Conservation (phyloP, 2,113 vertebrate species). For the Rhinoderma darwinii region DNA sequence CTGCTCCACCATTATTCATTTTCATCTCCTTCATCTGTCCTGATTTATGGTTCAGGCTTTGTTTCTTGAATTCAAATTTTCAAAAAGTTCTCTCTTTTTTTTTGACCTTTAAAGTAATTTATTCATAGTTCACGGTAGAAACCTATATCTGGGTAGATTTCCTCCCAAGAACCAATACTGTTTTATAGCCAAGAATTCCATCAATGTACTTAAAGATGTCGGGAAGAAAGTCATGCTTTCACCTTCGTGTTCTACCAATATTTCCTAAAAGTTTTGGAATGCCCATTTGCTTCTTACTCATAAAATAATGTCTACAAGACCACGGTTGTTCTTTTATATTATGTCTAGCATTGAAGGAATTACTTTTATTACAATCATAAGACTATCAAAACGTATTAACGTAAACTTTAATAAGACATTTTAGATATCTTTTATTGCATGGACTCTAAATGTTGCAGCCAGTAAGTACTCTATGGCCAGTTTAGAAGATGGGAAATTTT, state of each 20-base stretch:
- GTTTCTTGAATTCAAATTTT: constrained; percentile 60
- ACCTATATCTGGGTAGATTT: not conserved
- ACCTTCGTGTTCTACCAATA: not conserved
- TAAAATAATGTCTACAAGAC: not conserved
- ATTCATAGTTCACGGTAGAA: not conserved
- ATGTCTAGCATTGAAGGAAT: not conserved
- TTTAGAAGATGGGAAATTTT: not conserved
- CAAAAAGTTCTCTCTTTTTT: not conserved
- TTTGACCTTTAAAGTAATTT: not conserved
- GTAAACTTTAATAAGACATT: no score
- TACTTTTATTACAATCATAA: not conserved
- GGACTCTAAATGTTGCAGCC: not conserved
- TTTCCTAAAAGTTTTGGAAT: not conserved
- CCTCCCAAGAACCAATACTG: not conserved
- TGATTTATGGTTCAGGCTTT: constrained; percentile 68
- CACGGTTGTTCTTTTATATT: not conserved
- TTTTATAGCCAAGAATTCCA: not conserved
- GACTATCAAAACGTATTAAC: no score
- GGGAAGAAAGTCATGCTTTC: not conserved
- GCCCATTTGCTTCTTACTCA: not conserved
- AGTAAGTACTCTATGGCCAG: not conserved
- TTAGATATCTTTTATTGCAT: not conserved
- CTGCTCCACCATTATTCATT: constrained; percentile 57
- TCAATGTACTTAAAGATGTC: not conserved
- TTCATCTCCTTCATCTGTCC: constrained; percentile 73